Evolutionary conservation across 2,888 invertebrate species (phyloP).

Genomic region (Imbricaverruca yamaguchii): DNA sequence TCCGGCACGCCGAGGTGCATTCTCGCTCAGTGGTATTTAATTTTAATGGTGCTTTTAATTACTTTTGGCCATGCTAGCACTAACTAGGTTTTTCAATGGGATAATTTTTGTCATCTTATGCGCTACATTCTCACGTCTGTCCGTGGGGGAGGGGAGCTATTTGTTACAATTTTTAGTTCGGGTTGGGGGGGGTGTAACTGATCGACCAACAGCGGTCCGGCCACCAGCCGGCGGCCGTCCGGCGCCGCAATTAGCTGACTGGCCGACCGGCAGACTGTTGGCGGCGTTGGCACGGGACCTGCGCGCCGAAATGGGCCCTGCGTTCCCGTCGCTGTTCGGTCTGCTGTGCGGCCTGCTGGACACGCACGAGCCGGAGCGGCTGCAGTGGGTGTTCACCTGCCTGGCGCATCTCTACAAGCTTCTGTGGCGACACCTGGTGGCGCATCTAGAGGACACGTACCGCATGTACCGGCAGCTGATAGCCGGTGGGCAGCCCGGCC

Average conservation of each 20-base stretch:
- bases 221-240: too few species aligned
- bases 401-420: constrained; percentile 86
- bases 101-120: too few species aligned
- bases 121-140: too few species aligned
- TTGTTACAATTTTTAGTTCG: too few species aligned
- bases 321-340: constrained; percentile 67
- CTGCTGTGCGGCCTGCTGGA: constrained; percentile 61
- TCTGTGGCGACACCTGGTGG: constrained; percentile 71
- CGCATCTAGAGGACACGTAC: constrained; percentile 54
- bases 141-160: too few species aligned
- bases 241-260: constrained; percentile 31
- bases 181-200: too few species aligned
- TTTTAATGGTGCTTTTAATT: too few species aligned
- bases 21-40: too few species aligned
- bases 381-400: constrained; percentile 79
- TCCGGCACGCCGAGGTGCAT: too few species aligned
- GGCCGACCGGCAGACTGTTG: constrained; percentile 54
- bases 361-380: constrained; percentile 69
- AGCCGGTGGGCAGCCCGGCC: constrained; percentile 52
- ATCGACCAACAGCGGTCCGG: too few species aligned
- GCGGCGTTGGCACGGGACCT: constrained; percentile 81
- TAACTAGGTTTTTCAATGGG: too few species aligned
- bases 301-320: constrained; percentile 77
- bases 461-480: constrained; percentile 8
- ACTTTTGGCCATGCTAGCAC: too few species aligned